Evolutionary conservation across 2,888 invertebrate genomes (phyloP), one percentile per base, ranked within the genome.

Genomic region (Neria commutata): DNA sequence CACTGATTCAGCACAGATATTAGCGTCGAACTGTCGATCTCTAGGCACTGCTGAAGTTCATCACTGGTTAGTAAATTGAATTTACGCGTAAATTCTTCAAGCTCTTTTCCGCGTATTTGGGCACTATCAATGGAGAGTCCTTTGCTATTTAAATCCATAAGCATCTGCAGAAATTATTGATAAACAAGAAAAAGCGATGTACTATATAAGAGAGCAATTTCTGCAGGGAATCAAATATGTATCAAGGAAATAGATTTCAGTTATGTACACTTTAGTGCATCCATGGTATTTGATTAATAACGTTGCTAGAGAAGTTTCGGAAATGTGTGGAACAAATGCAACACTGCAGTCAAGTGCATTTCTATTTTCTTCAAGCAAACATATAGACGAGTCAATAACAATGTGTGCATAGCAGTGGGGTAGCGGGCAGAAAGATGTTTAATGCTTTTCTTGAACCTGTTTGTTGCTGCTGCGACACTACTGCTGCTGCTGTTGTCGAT

Each of bases 71-170:
- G 85, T 72, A 90, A 86, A 76, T 87, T 87, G 78, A 91, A 91
- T 85, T 94, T 94, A 68, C 89, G 88, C 70, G 88, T 86, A 83
- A 95, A 95, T 70, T 92, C 91, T 67, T 94, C 94, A 63, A 93
- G 84, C 75, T 93, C 93, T 73, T 91, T 91, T 49, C 91, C 91
- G 77, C 90, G 88, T 64, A 92, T 88, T 68, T 86, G 86, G 56
- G 92, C 89, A 81, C 89, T 89, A 81, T 94, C 92, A 83, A 91
- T 92, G 69, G 92, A 89, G 63, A 93, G 85, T 72, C 92, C 93
- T 81, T 92, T 89, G 75, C 89, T 89, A 80, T 89, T 92, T 76
- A 95, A 87, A 84, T 95, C 95, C 90, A 95, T 92, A 69, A 95
- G 89, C 92, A 96, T 92, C 95, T 96, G 82, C 0, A 25, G 60